Evolutionary conservation across 2,113 vertebrate species (phyloP), one percentile per base, ranked within the genome.

Genomic region (Meleagris gallopavo): DNA sequence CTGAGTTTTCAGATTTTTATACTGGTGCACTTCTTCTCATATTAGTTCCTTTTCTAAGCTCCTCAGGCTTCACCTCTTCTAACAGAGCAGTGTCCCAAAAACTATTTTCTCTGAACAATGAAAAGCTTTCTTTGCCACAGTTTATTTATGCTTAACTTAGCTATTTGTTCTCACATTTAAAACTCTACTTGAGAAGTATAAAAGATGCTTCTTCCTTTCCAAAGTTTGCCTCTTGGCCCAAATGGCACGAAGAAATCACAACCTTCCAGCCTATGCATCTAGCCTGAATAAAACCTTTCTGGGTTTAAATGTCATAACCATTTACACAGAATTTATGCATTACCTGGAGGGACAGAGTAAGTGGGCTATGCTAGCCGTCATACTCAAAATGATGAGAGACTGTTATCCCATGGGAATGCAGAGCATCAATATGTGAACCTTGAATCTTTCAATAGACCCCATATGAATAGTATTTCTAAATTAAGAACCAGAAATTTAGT

Each of bases 191-290:
- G 66, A 54, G 18, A 76, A 78, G 11, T 36, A n/a, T 1, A 24
- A 43, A 30, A 76, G 10, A 45, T 29, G 10, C 9, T 57, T 67
- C 38, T 55, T 76, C 7, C 29, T 72, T 57, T 21, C 34, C 40
- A 2, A 62, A 45, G 11, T 57, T 61, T 86, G 9, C 20, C 76
- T 80, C 61, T 69, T 55, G 46, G 48, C 17, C 3, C 27, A 5
- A 58, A 85, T 8, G 79, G 15, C 46, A 38, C 4, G 30, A 18
- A 75, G 14, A 41, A 75, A 86, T 41, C 48, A 36, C 38, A 76
- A 7, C 0, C 0, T 72, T 85, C 58, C 34, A 45, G 34, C 29
- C 48, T 65, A 16, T 30, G 30, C 18, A 74, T 5, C 18, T 40
- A 30, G 69, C 55, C 30, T 81, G 70, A 21, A 81, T 13, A 12